Evolutionary conservation across 2,888 invertebrate genomes (phyloP).

Genomic region (Choristoneura rosaceana): DNA sequence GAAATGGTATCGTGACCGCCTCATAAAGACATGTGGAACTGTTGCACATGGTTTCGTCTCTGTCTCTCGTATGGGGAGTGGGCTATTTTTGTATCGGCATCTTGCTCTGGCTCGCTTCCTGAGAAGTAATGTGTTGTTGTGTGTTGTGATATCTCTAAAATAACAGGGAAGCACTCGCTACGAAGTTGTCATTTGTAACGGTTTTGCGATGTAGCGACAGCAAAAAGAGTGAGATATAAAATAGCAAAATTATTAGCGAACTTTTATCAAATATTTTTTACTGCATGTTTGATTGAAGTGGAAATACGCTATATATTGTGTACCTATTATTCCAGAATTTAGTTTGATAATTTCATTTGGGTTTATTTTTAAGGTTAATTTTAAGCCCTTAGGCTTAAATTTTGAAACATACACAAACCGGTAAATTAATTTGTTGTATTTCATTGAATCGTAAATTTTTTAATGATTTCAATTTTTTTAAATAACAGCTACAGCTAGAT

Average conservation of each 20-base stretch:
- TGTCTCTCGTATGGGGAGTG: conserved; percentile 59
- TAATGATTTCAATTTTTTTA: too few species aligned
- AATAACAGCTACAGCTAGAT: too few species aligned
- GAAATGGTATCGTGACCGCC: conserved; percentile 55
- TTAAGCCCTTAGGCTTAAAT: neutral
- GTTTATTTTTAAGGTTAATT: too few species aligned
- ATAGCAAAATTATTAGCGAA: too few species aligned
- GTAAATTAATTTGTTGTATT: too few species aligned
- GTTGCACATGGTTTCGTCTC: conserved; percentile 73
- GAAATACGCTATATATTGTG: neutral
- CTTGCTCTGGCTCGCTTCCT: conserved; percentile 73
- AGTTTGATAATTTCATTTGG: neutral
- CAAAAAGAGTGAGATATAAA: conserved; percentile 50
- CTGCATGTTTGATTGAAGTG: neutral
- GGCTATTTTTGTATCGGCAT: conserved; percentile 72
- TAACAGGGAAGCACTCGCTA: conserved; percentile 86
- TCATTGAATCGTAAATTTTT: too few species aligned
- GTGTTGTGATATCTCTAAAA: conserved; percentile 86
- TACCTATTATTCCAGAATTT: too few species aligned
- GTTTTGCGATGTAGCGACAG: conserved; percentile 72
- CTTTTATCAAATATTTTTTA: neutral
- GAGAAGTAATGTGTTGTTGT: conserved; percentile 85
- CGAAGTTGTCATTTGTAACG: conserved; percentile 86
- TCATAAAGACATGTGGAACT: conserved; percentile 70
- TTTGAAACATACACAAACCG: too few species aligned